Base-by-base conservation (phyloP, 2,113 vertebrate species). In the Ophthalmolycus amberensis region DNA sequence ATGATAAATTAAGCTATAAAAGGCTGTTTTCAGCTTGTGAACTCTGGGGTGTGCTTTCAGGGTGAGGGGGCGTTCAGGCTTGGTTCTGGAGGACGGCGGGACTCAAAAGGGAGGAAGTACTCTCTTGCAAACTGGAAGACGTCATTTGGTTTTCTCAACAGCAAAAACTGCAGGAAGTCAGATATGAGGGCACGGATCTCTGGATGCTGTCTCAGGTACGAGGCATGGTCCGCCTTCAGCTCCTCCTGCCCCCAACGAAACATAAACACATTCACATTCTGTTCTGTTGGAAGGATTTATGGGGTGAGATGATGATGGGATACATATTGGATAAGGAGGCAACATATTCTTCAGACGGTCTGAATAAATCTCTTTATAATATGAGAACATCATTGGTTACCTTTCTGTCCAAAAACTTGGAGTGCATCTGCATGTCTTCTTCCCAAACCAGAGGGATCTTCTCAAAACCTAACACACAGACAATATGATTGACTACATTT, bases 81-180 rank as follows among this genome's bases (percentile, higher is more conserved):
- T 6, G 77, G 25, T 37, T 80, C 20, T 0, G 88, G 66, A 5
- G 74, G 27, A 0, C 4, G 34, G 4, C 48, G 60, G n/a, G 40
- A 25, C 0, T 91, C 12, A 16, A 96, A 97, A 0, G 94, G 87
- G 0, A 90, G 83, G 6, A 99, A 99, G 90, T 96, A 96, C 65
- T 97, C 94, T 0, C 90, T 93, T 0, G 97, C 96, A 58, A 98
- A 98, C 62, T 94, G 88, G 79, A 97, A 72, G 14, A 96, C 91
- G 6, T 99, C 94, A 0, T 82, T 60, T 0, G 98, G 98, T 92
- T 96, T 96, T n/a, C 87, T 95, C n/a, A 99, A 79, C 22, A 99
- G 92, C 76, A 99, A 80, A 44, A 96, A 96, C 82, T 97, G 96
- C 72, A 99, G 87, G 86, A 99, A 99, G 89, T 99, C 97, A 0